Conservation (phyloP, 2,797 vertebrate genomes). For the Mormyrops attenuatus region DNA sequence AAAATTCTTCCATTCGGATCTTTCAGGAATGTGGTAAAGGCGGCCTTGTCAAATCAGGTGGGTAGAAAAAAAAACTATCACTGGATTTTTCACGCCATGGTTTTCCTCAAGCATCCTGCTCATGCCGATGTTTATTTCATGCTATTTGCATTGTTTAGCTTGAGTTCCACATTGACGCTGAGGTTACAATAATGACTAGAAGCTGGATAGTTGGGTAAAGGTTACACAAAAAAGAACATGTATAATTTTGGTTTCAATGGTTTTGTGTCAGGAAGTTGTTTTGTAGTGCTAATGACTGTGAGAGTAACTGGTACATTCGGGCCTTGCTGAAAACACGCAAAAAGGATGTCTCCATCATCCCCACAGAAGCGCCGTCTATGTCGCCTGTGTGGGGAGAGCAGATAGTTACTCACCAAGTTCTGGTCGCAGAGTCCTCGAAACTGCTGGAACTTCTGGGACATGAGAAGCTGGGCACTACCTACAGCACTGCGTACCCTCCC, state of each 20-base stretch:
- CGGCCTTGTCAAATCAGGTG: neutral
- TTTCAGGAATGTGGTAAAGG: neutral
- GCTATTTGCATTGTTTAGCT: neutral
- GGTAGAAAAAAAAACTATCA: neutral
- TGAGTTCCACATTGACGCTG: neutral
- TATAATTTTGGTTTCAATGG: neutral
- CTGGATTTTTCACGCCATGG: no score
- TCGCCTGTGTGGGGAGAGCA: neutral
- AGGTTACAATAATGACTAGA: neutral
- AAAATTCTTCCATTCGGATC: neutral
- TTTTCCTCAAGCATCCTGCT: neutral
- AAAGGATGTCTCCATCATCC: neutral
- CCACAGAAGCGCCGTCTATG: neutral
- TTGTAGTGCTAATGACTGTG: neutral
- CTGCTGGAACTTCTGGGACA: conserved; percentile 98
- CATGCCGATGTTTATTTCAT: neutral
- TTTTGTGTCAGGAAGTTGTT: neutral
- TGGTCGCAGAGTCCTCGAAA: conserved; percentile 96
- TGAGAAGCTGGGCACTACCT: conserved; percentile 92
- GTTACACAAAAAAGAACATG: neutral
- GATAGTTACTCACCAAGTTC: conserved; percentile 81
- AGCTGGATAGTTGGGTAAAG: neutral
- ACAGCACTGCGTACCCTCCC: conserved; percentile 95
- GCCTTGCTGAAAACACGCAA: neutral
- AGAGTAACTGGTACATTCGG: neutral